These are phyloP conservation scores for Deroptyus accipitrinus DNA, from an alignment of 2,113 vertebrate species.

Conservation along the genomic window DNA sequence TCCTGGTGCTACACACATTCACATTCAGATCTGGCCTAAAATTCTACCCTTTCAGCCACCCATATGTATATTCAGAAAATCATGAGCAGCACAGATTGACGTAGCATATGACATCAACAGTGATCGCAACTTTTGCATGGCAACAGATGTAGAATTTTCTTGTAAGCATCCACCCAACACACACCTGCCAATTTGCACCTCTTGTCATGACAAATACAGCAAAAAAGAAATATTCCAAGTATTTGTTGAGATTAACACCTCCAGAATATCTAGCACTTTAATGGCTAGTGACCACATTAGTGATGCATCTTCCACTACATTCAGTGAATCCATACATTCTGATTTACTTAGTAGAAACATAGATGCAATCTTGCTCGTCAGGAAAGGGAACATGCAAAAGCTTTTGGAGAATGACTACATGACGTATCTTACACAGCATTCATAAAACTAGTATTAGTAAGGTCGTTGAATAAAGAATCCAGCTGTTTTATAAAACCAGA, in stretches of 20 bases:
- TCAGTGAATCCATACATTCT: background rate
- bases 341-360: background rate
- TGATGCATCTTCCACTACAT: background rate
- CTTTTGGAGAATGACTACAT: background rate
- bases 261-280: background rate
- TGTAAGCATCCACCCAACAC: background rate
- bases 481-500: background rate
- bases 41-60: background rate
- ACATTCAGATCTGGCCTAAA: background rate
- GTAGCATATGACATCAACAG: background rate
- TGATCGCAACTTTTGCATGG: background rate
- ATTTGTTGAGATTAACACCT: background rate
- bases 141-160: background rate
- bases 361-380: background rate
- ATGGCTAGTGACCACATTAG: background rate
- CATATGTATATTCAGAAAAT: background rate
- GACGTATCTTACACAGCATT: background rate
- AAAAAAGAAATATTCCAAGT: background rate
- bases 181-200: conserved; percentile 5
- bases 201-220: background rate
- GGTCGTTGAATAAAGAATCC: background rate
- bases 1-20: background rate
- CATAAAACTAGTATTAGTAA: background rate
- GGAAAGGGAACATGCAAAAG: background rate
- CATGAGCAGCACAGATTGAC: background rate